Evolutionary conservation across 2,888 invertebrate species (phyloP).

Genomic region (Cotesia congregata): DNA sequence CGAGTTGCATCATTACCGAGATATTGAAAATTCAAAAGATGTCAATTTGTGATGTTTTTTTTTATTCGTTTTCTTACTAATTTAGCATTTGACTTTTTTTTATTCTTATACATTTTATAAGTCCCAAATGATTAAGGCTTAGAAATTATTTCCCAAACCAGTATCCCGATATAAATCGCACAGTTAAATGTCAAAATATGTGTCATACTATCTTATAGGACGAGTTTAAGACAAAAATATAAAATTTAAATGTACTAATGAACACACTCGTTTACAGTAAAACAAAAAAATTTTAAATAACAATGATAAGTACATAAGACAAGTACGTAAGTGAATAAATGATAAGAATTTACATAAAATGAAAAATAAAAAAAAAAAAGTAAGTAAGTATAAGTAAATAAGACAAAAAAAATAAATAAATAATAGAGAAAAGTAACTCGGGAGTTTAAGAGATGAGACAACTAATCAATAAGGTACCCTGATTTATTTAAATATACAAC

Average conservation of each 20-base stretch:
- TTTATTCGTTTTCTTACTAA: not conserved
- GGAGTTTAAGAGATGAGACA: slow-evolving; percentile 27
- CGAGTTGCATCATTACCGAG: slow-evolving; percentile 33
- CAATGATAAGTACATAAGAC: not conserved
- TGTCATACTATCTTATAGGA: slow-evolving; percentile 41
- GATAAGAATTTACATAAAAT: not conserved
- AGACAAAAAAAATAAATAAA: slow-evolving; percentile 12
- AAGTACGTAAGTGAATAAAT: slow-evolving; percentile 5
- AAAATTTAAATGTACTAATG: slow-evolving; percentile 1
- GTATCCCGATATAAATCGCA: slow-evolving; percentile 37
- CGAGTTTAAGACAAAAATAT: slow-evolving; percentile 33
- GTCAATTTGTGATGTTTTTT: slow-evolving; percentile 33
- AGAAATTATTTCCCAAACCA: slow-evolving; percentile 22
- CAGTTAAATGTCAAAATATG: slow-evolving; percentile 50
- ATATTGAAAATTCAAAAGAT: slow-evolving; percentile 27
- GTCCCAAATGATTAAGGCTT: slow-evolving; percentile 15
- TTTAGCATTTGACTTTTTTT: too few relatives aligned
- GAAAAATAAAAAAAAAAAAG: slow-evolving; percentile 33
- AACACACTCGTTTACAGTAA: not conserved
- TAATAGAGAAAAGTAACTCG: slow-evolving; percentile 24
- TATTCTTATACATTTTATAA: too few relatives aligned
- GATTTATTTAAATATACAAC: slow-evolving; percentile 16
- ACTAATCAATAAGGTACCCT: slow-evolving; percentile 14
- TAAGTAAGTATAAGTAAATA: slow-evolving; percentile 37
- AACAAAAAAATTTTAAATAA: not conserved